These are phyloP conservation scores for Hipparchia semele DNA, from an alignment of 2,888 invertebrate species.

Conservation along the genomic window DNA sequence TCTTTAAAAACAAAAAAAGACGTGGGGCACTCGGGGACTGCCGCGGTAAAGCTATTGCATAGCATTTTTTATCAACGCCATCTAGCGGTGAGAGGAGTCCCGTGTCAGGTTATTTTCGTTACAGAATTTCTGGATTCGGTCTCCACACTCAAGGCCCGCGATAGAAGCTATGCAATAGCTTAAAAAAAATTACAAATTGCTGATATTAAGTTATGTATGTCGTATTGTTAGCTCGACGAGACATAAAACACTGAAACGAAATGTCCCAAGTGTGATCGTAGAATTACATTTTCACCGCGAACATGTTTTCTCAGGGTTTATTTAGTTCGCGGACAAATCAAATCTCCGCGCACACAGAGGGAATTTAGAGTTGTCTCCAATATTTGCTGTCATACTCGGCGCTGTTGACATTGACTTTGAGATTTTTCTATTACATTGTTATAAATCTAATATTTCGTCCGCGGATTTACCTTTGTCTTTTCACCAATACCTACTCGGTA, in stretches of 20 bases:
- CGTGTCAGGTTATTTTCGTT: too few species aligned
- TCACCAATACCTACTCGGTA: background rate
- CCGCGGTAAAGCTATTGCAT: too few species aligned
- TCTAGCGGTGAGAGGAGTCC: too few species aligned
- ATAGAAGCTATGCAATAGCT: too few species aligned
- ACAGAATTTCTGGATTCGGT: too few species aligned
- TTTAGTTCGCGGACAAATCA: conserved; percentile 45
- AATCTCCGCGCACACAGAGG: conserved; percentile 40
- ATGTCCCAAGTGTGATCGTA: background rate
- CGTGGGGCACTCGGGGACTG: too few species aligned
- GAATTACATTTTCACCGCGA: conserved; percentile 29
- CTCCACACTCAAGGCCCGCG: too few species aligned
- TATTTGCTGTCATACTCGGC: conserved; percentile 26
- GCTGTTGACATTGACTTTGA: conserved; percentile 34
- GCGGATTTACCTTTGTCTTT: background rate
- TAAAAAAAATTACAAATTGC: too few species aligned
- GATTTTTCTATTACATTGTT: conserved; percentile 27
- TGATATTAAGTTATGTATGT: too few species aligned
- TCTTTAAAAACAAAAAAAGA: too few species aligned
- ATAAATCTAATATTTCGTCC: background rate
- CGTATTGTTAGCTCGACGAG: too few species aligned
- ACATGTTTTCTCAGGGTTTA: conserved; percentile 38
- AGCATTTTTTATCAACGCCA: too few species aligned
- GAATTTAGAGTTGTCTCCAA: conserved; percentile 35
- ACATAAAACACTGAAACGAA: background rate